A percentile compares a stretch with the other conserved stretches of the same genome.
Conservation (phyloP, 2,888 invertebrate genomes). For the Ectemnius continuus region DNA sequence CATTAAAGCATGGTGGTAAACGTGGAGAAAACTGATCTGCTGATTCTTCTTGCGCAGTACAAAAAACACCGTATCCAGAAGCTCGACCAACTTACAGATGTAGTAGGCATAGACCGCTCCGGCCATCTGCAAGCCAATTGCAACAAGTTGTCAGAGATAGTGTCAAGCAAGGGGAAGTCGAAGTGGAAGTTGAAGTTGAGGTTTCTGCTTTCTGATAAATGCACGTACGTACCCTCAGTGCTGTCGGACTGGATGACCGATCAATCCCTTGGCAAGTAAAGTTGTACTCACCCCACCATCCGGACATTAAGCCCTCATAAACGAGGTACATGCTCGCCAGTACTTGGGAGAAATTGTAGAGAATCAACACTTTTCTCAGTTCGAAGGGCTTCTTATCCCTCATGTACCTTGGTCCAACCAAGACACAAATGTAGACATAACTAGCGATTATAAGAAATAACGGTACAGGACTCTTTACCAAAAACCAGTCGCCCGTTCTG, state of each 20-base stretch:
- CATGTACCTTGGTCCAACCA: slow-evolving; percentile 93
- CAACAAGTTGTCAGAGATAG: not conserved
- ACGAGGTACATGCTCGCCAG: slow-evolving; percentile 88
- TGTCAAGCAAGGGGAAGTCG: not conserved
- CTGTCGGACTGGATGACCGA: slow-evolving; percentile 81
- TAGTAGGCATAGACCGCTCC: slow-evolving; percentile 82
- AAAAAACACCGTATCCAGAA: slow-evolving; percentile 92
- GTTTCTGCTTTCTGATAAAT: slow-evolving; percentile 59
- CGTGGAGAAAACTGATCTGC: slow-evolving; percentile 92
- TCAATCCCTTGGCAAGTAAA: slow-evolving; percentile 87
- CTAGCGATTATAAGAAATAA: slow-evolving; percentile 83
- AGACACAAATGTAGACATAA: slow-evolving; percentile 86
- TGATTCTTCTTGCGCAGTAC: slow-evolving; percentile 93
- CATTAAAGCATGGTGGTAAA: slow-evolving; percentile 92
- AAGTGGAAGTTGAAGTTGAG: too few relatives aligned
- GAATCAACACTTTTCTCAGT: slow-evolving; percentile 86
- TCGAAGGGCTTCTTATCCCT: slow-evolving; percentile 90
- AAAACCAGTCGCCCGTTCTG: slow-evolving; percentile 85
- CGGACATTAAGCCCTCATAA: slow-evolving; percentile 79
- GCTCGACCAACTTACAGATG: slow-evolving; percentile 87
- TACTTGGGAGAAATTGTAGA: slow-evolving; percentile 94
- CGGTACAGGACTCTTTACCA: slow-evolving; percentile 85
- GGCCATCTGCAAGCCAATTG: slow-evolving; percentile 72
- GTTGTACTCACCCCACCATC: slow-evolving; percentile 82
- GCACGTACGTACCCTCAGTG: slow-evolving; percentile 81